Percentiles rank a stretch among this genome's conserved stretches.
Evolutionary conservation across 2,888 invertebrate species (phyloP).

Genomic region (Caenorhabditis uteleia): DNA sequence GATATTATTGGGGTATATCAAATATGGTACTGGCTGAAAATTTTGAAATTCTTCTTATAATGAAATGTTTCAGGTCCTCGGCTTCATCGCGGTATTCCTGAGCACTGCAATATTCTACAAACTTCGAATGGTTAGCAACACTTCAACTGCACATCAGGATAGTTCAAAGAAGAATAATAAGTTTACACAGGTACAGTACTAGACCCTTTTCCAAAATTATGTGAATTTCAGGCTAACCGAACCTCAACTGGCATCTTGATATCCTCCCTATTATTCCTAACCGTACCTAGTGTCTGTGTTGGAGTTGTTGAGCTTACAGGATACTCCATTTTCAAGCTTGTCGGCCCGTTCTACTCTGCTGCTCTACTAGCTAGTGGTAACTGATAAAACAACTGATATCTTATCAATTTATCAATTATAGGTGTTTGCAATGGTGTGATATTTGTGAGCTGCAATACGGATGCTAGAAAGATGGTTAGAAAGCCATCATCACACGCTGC

Average conservation of each 20-base stretch:
- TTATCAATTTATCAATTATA: slow-evolving; percentile 1
- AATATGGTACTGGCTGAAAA: too few species aligned
- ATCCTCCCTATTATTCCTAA: slow-evolving; percentile 17
- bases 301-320: slow-evolving; percentile 27
- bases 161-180: too few species aligned
- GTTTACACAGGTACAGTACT: too few species aligned
- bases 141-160: too few species aligned
- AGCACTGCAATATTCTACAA: neutral
- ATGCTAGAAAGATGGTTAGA: too few species aligned
- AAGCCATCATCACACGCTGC: too few species aligned
- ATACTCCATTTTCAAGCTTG: slow-evolving; percentile 21
- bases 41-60: too few species aligned
- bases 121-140: too few species aligned
- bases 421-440: slow-evolving; percentile 28
- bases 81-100: neutral
- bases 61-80: neutral
- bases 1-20: too few species aligned
- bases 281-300: slow-evolving; percentile 24
- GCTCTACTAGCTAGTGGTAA: slow-evolving; percentile 22
- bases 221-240: slow-evolving; percentile 28
- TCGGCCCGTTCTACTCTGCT: slow-evolving; percentile 32
- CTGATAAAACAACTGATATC: neutral
- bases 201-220: too few species aligned
- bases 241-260: slow-evolving; percentile 24
- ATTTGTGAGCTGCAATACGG: slow-evolving; percentile 19